A percentile compares a stretch with the other conserved stretches of the same genome.
Evolutionary conservation across 2,797 vertebrate genomes (phyloP).

Genomic region (Enteromius mattozi): DNA sequence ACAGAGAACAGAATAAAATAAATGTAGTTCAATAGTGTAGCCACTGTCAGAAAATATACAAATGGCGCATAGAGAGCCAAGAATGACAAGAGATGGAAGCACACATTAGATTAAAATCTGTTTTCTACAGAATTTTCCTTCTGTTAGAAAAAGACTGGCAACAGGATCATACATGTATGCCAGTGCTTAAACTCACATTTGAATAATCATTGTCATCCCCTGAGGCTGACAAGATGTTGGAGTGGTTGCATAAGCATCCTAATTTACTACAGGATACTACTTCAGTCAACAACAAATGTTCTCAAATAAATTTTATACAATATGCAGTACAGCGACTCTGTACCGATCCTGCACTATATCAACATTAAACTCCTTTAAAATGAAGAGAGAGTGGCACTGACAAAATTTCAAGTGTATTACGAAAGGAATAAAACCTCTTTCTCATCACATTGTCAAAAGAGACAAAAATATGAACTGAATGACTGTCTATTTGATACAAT

Average conservation of each 20-base stretch:
- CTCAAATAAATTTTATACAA: neutral
- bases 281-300: conserved; percentile 34
- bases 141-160: conserved; percentile 23
- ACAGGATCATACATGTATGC: conserved; percentile 2
- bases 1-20: conserved; percentile 1
- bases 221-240: conserved; percentile 29
- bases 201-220: conserved; percentile 26
- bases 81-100: conserved; percentile 34
- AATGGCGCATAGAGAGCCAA: conserved; percentile 2
- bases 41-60: neutral
- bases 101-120: conserved; percentile 9
- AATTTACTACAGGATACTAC: conserved; percentile 14
- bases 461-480: neutral
- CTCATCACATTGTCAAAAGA: neutral
- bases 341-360: neutral
- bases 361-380: neutral
- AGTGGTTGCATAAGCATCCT: conserved; percentile 28
- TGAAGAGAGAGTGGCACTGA: neutral
- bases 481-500: neutral
- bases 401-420: neutral
- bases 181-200: conserved; percentile 17
- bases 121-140: conserved; percentile 18
- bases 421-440: neutral
- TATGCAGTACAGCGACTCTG: neutral
- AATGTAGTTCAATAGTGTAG: neutral